These are phyloP conservation scores for Metopia argyrocephala DNA, from an alignment of 2,888 invertebrate species.

Conservation along the genomic window DNA sequence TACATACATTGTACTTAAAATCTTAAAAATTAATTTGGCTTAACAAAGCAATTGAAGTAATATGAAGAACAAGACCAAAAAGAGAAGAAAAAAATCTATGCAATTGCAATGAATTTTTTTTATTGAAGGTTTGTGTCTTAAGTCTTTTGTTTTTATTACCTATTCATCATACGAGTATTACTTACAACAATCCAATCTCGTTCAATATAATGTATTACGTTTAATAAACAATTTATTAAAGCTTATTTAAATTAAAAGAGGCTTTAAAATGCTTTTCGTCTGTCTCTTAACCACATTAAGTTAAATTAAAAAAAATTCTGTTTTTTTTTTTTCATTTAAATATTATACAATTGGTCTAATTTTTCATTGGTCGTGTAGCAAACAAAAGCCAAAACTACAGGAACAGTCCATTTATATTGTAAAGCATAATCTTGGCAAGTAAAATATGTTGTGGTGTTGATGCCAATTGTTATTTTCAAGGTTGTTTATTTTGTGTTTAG, in stretches of 20 bases:
- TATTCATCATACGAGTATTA: no score
- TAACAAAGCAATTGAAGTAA: no score
- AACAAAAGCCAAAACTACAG: constrained; percentile 44
- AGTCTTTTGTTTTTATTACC: neutral
- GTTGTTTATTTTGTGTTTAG: constrained; percentile 63
- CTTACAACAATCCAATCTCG: no score
- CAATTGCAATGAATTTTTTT: neutral
- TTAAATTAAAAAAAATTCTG: constrained; percentile 44
- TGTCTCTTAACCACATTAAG: neutral
- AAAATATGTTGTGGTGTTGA: constrained; percentile 57
- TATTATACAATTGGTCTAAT: constrained; percentile 75
- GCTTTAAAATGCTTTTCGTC: neutral
- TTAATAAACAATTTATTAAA: no score
- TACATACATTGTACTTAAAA: no score
- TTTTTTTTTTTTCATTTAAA: no score
- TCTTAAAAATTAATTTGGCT: no score
- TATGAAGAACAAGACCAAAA: no score
- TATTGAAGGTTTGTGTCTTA: neutral
- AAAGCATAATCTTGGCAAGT: constrained; percentile 51
- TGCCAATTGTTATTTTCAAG: constrained; percentile 68
- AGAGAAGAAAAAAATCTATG: no score
- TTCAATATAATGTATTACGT: no score
- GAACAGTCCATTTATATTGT: constrained; percentile 51
- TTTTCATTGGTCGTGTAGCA: no score
- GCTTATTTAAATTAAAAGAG: no score